Base-by-base conservation (phyloP, 2,888 invertebrate species). In the Ennomos quercinarius region DNA sequence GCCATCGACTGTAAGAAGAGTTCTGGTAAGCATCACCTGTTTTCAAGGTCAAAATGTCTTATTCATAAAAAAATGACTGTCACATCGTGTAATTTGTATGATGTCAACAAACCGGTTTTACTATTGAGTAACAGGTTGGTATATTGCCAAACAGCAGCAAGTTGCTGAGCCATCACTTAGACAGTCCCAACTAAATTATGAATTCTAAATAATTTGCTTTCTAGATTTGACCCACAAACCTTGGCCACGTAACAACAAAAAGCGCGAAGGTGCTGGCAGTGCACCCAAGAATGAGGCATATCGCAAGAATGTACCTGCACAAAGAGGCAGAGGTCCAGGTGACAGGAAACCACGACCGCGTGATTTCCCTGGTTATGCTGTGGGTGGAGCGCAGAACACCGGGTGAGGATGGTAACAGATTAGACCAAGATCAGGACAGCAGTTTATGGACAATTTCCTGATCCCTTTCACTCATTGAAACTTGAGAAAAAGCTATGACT, bases 1-100 rank as follows among this genome's bases (percentile, higher is more conserved):
- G 92, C 93, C 93, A 93, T 94, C 96, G 97, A 97, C 89, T 93
- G 94, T 77, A 96, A 96, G 84, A 96, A 96, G 87, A 93, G 81
- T 84, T 94, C 95, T 94, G 96, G 96, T 96, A 83, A 84, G 92
- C 81, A 44, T 57, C 49, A 41, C 27, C 27, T 17, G 12, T 40
- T 59, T 47, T 64, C 68, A 83, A 82, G 84, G 83, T 84, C 82
- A 79, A 45, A 48, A 44, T 34, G 8, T 51, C 10, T 34, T 44
- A 36, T 9, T 44, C 10, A 44, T 34, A 12, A 0, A 5, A 36
- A 39, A 38, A 50, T 57, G 52, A 55, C 54, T n/a, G n/a, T 54
- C 54, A 37, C 42, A 47, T 50, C 52, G 37, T 52, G 9, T 45
- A 9, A 46, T 12, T 40, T 10, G 6, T 35, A 13, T 44, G 48